Evolutionary conservation across 2,888 invertebrate genomes (phyloP), one percentile per base, ranked within the genome.

Genomic region (Himalopsyche anomala): DNA sequence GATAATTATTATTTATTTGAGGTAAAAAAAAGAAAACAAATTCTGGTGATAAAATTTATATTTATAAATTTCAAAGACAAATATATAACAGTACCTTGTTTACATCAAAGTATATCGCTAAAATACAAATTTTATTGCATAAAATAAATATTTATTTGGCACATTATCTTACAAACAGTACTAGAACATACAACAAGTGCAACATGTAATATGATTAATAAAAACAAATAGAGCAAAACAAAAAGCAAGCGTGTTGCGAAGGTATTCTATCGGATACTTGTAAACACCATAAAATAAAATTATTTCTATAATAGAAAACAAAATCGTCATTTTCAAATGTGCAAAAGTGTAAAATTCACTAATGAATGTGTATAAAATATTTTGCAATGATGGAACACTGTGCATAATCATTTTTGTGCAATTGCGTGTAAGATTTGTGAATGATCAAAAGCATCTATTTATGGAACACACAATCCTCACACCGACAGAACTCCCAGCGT

Each of bases 391-490:
- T 40, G 42, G 42, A 80, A 80, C 74, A 74, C 80, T 80, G 80
- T 80, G 42, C 42, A 62, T 62, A 19, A 80, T 80, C 80, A 80
- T 80, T 80, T 80, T 80, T 80, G 80, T 80, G 80, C 80, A 15
- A 80, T 80, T 40, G 80, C 80, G 42, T 80, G 80, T 80, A 42
- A 80, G 80, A 80, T 80, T 80, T 80, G 80, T 80, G 80, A 80
- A 80, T 80, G 80, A 62, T 80, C 80, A 80, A 80, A 80, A 80
- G 80, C 80, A 80, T 40, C n/a, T 80, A 40, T 80, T 17, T 80
- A 42, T 40, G 42, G 42, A 38, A 80, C 40, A 80, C 80, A 80
- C 80, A 80, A 80, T 38, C 80, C 80, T 80, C 42, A 80, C 80
- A 80, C 42, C 42, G 80, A 80, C 80, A 80, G 80, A 80, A 80